Evolutionary conservation across 2,797 vertebrate species (phyloP), one percentile per base, ranked within the genome.

Genomic region (Erpetoichthys calabaricus): DNA sequence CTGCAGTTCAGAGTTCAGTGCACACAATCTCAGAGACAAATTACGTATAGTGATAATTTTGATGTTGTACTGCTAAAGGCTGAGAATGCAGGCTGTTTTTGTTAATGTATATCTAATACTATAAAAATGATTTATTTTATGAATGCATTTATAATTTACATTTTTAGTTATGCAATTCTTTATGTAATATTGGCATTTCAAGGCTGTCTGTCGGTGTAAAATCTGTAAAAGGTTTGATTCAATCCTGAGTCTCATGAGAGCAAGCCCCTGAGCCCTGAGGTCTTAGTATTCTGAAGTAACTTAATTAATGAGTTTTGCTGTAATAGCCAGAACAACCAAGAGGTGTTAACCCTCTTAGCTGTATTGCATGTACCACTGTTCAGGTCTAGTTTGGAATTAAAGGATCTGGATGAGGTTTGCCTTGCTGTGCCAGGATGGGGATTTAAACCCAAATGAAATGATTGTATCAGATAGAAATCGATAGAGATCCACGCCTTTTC

Each of bases 401-500:
- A 80, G 80, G 79, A 80, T 79, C 73, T 73, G 70, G 62, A 60
- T 64, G 46, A 60, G 54, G 68, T 76, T 79, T 81, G 77, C 63
- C 70, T 69, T 74, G 59, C 64, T 71, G 68, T 68, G 70, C 62
- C 67, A 66, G 75, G 73, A 84, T 82, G 71, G 72, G 75, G 80
- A 84, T 81, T 75, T 77, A 72, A 80, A 73, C 63, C 66, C 77
- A 82, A 81, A 85, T 82, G 75, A 83, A 86, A 83, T 84, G 83
- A 86, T 85, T 81, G 80, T 83, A 84, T 86, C 83, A 80, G 81
- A 80, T 83, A 76, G 78, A 86, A 84, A 85, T 86, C 82, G 44
- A 83, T 86, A 76, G 69, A 78, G 80, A 81, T 83, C 80, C 78
- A 83, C 80, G 80, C 70, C 75, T 80, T 77, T 74, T 78, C 77